phyloP scores from a whole-genome alignment of 2,113 vertebrate species.

The Aegithalos caudatus region DNA sequence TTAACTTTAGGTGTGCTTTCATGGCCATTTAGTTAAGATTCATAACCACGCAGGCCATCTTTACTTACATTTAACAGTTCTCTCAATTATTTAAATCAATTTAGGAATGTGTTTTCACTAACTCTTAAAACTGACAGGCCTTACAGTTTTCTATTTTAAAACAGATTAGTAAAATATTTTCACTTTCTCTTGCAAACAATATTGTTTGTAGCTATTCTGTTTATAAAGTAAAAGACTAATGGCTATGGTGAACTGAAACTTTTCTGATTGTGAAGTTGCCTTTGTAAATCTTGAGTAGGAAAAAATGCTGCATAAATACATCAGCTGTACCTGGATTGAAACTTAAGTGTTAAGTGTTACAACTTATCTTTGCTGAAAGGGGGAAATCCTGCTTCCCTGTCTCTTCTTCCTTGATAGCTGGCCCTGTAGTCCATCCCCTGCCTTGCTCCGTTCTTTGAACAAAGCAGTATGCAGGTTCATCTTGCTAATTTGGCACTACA shows the following conservation, averaged over 20 bases:
- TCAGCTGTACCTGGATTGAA: not conserved
- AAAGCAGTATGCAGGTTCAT: not conserved
- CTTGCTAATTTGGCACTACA: not conserved
- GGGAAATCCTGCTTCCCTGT: not conserved
- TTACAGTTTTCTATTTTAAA: not conserved
- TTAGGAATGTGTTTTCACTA: not conserved
- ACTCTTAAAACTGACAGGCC: not conserved
- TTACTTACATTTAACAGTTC: not conserved
- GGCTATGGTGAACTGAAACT: not conserved
- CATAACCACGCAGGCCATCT: not conserved
- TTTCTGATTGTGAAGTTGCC: not conserved
- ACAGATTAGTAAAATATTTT: not conserved
- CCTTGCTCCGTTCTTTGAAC: not conserved
- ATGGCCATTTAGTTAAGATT: not conserved
- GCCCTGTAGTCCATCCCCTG: fast-evolving
- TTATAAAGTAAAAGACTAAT: not conserved
- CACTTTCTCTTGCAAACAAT: not conserved
- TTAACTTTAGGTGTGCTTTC: slow-evolving; percentile 10
- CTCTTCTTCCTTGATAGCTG: not conserved
- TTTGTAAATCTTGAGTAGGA: not conserved
- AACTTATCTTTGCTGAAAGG: not conserved
- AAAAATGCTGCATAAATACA: not conserved
- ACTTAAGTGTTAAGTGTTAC: not conserved
- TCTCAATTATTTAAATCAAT: not conserved
- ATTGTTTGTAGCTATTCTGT: not conserved